Evolutionary conservation across 2,888 invertebrate species (phyloP), one percentile per base, ranked within the genome.

Genomic region (Andrena fulva): DNA sequence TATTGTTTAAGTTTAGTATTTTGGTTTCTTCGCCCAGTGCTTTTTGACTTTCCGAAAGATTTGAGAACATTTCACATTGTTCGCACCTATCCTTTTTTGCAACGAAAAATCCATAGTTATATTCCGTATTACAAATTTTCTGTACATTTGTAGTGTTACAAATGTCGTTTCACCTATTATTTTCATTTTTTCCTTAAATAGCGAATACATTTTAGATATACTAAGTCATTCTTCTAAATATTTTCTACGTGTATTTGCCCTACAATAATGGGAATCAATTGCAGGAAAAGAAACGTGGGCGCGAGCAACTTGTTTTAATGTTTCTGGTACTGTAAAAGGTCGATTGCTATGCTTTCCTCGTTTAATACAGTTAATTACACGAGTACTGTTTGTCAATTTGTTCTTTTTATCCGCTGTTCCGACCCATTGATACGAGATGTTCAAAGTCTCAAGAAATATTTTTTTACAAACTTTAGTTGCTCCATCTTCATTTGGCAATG

Each of bases 101-200:
- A 16, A 50, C 5, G n/a, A 50, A 16, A 50, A 16, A 50, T 50
- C 16, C 16, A 5, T 50, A 50, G 1, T 50, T 50, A 0, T 16
- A 50, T 50, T 50, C 16, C 16, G 2, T 50, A 50, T 16, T 50
- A 16, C 16, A 16, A 4, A 16, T 4, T 16, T 50, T 50, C 48
- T 12, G 16, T 50, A 16, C 5, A n/a, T 50, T 50, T 50, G 50
- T n/a, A 16, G 4, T 50, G 50, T 50, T 50, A 16, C 50, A 50
- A 50, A 50, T 16, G 5, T n/a, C 50, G 50, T 50, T 50, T 16
- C n/a, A 50, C 33, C n/a, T 50, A 50, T 3, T 50, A 16, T 50
- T 50, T 50, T 50, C 50, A 50, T 50, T 50, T 50, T 50, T 50
- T 50, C 50, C n/a, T 16, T 50, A 50, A 50, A 50, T n/a, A 50